Base-by-base conservation (phyloP, 37 sponge, comb jelly and placozoan genomes). In the Cliona cf. orientalis region DNA sequence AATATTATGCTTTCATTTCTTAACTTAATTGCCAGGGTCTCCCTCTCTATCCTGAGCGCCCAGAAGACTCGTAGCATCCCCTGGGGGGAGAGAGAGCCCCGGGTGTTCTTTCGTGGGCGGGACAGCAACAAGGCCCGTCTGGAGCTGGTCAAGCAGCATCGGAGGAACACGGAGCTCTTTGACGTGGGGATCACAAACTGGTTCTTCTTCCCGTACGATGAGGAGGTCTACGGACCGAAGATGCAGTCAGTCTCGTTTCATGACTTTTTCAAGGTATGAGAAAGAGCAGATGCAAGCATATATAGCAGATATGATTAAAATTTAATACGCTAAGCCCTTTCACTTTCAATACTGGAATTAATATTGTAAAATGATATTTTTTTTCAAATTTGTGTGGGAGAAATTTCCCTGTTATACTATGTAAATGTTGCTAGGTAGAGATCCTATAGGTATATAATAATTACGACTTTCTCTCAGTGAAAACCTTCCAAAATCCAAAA, bases 111-210 rank as follows among this genome's bases (percentile, higher is more conserved):
- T 83, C 87, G 99, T 41, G 99, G 99, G 3, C 70, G 99, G 37
- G 99, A 99, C 85, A 94, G 95, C 71, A 80, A 94, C 58, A 87
- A 96, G 73, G 97, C 88, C 75, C 56, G 99, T 28, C 85, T 99
- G 80, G 97, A 99, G 66, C 79, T 99, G 23, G 92, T 92, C 23
- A 74, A 84, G 63, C 70, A 72, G n/a, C 83, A 91, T 76, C 77
- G 83, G 49, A 80, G 74, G 29, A 70, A 90, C 49, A 90, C 95
- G 5, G 97, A 97, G 62, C 58, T 86, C 43, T 92, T 93, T 77
- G 93, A 95, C 53, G 89, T 92, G 0, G 93, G 80, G 1, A 71
- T 95, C 12, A 94, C 94, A 12, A 82, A 89, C 53, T 95, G 90
- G 81, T 97, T 97, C 87, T 85, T 89, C 72, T 93, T 93, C 70